Evolutionary conservation across 2,797 vertebrate genomes (phyloP), one percentile per base, ranked within the genome.

Genomic region (Crenuchus spilurus): DNA sequence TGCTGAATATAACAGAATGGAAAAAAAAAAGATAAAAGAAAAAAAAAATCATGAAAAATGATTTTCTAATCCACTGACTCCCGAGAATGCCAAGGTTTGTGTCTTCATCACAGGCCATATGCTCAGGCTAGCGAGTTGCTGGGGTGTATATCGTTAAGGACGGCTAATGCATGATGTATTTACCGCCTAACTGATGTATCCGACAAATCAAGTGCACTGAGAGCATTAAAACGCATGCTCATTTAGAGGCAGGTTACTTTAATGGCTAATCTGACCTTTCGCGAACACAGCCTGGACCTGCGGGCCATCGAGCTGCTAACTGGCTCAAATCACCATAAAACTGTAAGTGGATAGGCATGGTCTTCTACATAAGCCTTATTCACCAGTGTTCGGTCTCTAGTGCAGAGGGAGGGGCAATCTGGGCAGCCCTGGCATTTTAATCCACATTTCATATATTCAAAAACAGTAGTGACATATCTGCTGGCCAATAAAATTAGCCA

Each of bases 261-360:
- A 91, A 91, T 85, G 89, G 85, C 84, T 88, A 83, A 78, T 90
- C 88, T 90, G 90, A 91, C 91, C 87, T 92, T 91, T 90, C 75
- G 80, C 57, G 26, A 76, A 81, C 85, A 75, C 66, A 80, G 83
- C 82, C 78, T 82, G 71, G 83, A 85, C 82, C 86, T 84, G 83
- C 82, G 68, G 84, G 83, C 79, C 70, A 70, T 52, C 55, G 60
- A 74, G 72, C 74, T 77, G 76, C 68, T 71, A 79, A 80, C 79
- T 73, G 76, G 74, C 69, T 78, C 63, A 79, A 79, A 70, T 64
- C 58, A 58, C 64, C 77, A 75, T 72, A 77, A 82, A 84, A 76
- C 55, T 63, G 26, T 22, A 79, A 76, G 73, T 68, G 77, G 58
- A 77, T 52, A 66, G 66, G 54, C 75, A 58, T 55, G 74, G 60